Conservation (phyloP, 2,113 vertebrate genomes). For the Nyctereutes procyonoides region DNA sequence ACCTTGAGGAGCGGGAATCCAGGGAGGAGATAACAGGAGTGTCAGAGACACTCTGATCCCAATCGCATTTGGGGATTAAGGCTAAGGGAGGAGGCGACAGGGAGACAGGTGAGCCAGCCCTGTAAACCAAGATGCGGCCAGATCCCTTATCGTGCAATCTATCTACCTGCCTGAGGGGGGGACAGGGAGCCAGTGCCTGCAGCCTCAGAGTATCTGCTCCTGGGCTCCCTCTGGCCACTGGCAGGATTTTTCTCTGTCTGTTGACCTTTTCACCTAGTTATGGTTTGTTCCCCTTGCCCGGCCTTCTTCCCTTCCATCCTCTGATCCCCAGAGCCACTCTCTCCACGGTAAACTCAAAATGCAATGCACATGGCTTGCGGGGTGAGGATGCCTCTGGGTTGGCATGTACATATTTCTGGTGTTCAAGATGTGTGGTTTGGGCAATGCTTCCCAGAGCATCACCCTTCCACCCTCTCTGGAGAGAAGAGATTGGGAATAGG, state of each 20-base stretch:
- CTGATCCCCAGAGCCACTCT: neutral
- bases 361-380: neutral
- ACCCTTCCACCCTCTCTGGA: neutral
- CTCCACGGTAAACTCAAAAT: neutral
- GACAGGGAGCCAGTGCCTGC: neutral
- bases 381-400: neutral
- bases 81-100: neutral
- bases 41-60: conserved; percentile 69
- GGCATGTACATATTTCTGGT: neutral
- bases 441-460: neutral
- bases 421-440: neutral
- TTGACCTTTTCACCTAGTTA: neutral
- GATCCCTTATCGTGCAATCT: neutral
- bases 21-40: conserved; percentile 40
- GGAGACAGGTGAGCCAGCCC: neutral
- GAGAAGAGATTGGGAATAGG: neutral
- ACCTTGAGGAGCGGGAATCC: conserved; percentile 40
- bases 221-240: neutral
- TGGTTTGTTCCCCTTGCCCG: no score
- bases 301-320: neutral
- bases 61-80: conserved; percentile 71
- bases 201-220: neutral
- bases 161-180: neutral
- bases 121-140: conserved; percentile 45
- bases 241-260: neutral